Evolutionary conservation across 1,140 invertebrate species (phyloP), one percentile per base, ranked within the genome.

Genomic region (Drosophila ambigua): DNA sequence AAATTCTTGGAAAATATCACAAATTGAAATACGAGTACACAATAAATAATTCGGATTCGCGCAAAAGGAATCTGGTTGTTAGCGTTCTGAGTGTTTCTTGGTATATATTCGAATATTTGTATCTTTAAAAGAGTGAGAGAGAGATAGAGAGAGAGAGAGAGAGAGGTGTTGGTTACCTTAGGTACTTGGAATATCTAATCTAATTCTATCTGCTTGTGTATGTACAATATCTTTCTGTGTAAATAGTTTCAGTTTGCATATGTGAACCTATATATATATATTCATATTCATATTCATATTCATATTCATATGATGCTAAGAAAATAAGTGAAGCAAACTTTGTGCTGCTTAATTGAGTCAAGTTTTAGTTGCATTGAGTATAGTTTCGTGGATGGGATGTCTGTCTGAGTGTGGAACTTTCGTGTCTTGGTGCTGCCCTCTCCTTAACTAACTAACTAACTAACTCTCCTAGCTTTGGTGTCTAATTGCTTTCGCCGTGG

Each of bases 1-100:
- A 87, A 74, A 66, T 82, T 85, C 76, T 90, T 87, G 67, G 85
- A 90, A 90, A 90, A 90, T 90, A 90, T 90, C 87, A 90, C 87
- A 90, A 90, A 90, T 87, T 71, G 78, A 87, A 87, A 87, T 88
- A 39, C 35, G 35, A 39, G 11, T 39, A 77, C 75, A 83, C 66
- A 88, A 82, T 88, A 87, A 88, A 87, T 75, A 88, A 85, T 68
- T 77, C 52, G 74, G 60, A 76, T 80, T 60, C 72, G 72, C 72
- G 82, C 78, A 79, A 68, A 75, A 69, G 66, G 82, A 87, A 82
- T 87, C 72, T 87, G 78, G 74, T 64, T 53, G 61, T 71, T 72
- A 75, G 72, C 53, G 71, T 60, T 71, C 53, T 65, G 50, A 60
- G 52, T 45, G 48, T 60, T 55, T 60, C 23, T 75, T 65, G 57